These are phyloP conservation scores for Catharus ustulatus DNA, from an alignment of 2,797 vertebrate genomes.

Conservation along the genomic window DNA sequence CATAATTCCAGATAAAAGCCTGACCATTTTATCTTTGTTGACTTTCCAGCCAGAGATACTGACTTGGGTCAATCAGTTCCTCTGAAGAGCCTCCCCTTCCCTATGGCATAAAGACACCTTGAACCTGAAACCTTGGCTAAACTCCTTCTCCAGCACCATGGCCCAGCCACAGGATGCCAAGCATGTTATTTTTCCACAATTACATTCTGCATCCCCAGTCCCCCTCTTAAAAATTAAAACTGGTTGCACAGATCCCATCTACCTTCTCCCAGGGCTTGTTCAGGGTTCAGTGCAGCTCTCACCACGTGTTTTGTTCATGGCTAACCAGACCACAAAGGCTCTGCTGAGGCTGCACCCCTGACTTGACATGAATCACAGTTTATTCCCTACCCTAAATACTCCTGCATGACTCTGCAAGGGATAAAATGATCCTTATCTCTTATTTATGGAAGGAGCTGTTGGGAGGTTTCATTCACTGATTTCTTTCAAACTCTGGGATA, in stretches of 20 bases:
- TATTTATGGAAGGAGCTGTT: conserved; percentile 30
- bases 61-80: background rate
- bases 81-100: background rate
- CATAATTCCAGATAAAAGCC: background rate
- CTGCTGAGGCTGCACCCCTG: background rate
- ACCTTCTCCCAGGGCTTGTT: background rate
- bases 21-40: background rate
- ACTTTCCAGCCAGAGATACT: background rate
- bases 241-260: background rate
- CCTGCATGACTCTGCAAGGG: background rate
- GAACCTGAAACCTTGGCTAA: background rate
- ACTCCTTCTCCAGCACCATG: background rate
- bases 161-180: background rate
- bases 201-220: background rate
- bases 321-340: background rate
- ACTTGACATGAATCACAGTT: background rate
- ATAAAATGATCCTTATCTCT: conserved; percentile 36
- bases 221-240: background rate
- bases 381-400: background rate
- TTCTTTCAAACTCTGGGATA: conserved; percentile 5
- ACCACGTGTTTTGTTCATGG: background rate
- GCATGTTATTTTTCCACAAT: rapidly evolving
- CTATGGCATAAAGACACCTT: background rate
- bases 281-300: background rate
- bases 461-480: conserved; percentile 35